Evolutionary conservation across 1,140 invertebrate species (phyloP), one percentile per base, ranked within the genome.

Genomic region (Psilanteris sp.): DNA sequence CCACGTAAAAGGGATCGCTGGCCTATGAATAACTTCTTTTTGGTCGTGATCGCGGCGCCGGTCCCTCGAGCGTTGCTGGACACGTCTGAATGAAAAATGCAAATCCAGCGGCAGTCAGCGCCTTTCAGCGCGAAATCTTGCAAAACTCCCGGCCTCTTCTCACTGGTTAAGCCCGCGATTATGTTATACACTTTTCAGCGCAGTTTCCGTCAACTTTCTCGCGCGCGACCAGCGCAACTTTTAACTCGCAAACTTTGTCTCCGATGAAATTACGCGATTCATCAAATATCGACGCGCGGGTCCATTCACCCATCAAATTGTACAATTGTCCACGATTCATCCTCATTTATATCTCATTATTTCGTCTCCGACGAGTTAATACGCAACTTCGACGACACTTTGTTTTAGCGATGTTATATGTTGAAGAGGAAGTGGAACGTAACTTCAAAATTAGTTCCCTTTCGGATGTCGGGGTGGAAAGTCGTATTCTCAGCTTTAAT

Each of bases 1-100:
- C 48, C 41, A 26, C 52, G 64, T 59, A 67, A 67, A 70, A 61
- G 43, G 59, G 57, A 68, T 76, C 64, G 39, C 50, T 64, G 50
- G 57, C 64, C 57, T 57, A 68, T 70, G 64, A 70, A 70, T 76
- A 70, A 76, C 26, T 68, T 70, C 57, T 64, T 76, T 76, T 68
- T 48, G 26, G 43, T 64, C 43, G 64, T 55, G 46, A 64, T 29
- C 57, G 39, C 44, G 73, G 52, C 66, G 66, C 73, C 73, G 73
- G 73, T 76, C 73, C 66, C 73, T 66, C 59, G 44, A 70, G 73
- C 73, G 39, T 34, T 59, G 37, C 64, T 77, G 73, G 73, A 70
- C 73, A 67, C 44, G 52, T 61, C 41, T 66, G 59, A 71, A 77
- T 77, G 57, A 71, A 77, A 71, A 77, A 71, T 71, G 59, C 54